Conservation (phyloP, 2,888 invertebrate genomes). For the Drosophila leonis region DNA sequence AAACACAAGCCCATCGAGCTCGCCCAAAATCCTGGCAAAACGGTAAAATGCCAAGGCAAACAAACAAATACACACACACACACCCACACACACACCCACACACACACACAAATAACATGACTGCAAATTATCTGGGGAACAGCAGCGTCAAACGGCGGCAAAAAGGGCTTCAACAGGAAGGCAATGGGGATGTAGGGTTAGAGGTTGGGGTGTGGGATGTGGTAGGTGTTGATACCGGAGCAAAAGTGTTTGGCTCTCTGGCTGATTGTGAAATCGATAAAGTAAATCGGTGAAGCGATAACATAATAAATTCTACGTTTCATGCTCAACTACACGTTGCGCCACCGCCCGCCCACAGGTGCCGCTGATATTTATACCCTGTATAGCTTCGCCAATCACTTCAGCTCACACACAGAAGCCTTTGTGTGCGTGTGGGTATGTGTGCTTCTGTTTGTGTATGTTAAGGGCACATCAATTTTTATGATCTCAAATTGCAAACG, state of each 20-base stretch:
- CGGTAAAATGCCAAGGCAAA: conserved; percentile 57
- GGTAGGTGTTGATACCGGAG: conserved; percentile 30
- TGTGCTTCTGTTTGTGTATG: conserved; percentile 14
- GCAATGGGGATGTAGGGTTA: conserved; percentile 1
- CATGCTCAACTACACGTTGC: conserved; percentile 69
- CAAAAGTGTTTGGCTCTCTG: conserved; percentile 32
- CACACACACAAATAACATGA: conserved; percentile 31
- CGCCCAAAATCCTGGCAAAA: conserved; percentile 35
- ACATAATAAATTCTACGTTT: conserved; percentile 80
- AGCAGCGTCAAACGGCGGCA: conserved; percentile 42
- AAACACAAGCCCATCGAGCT: conserved; percentile 30
- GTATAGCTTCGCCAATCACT: conserved; percentile 40
- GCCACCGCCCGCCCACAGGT: conserved; percentile 38
- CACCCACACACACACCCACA: conserved; percentile 5
- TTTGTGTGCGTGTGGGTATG: conserved; percentile 3
- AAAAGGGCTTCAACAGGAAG: conserved; percentile 40
- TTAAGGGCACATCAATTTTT: conserved; percentile 68
- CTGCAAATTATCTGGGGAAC: conserved; percentile 73
- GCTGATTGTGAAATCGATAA: conserved; percentile 80
- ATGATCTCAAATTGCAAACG: conserved; percentile 76
- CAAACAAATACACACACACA: conserved; percentile 49
- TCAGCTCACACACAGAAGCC: conserved; percentile 38
- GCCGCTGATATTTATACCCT: conserved; percentile 65
- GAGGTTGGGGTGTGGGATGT: neutral
- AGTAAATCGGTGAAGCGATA: conserved; percentile 80